phyloP scores from a whole-genome alignment of 1,140 invertebrate species.

The Cecropterus lyciades region DNA sequence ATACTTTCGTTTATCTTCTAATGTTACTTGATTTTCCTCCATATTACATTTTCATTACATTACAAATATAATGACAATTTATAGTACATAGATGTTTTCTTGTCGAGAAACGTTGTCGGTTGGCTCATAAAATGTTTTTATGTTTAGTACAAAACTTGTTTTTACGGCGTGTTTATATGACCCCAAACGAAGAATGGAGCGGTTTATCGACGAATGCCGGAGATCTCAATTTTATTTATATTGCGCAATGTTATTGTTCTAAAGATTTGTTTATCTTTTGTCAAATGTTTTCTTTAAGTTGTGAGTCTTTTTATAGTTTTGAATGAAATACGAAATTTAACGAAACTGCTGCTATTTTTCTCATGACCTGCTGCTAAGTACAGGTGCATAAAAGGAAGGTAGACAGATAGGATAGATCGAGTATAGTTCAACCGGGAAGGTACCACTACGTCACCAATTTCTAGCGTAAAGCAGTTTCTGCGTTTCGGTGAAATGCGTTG shows the following conservation, averaged over 20 bases:
- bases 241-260: constrained; percentile 26
- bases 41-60: no score
- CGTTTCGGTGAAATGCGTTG: no score
- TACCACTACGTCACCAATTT: no score
- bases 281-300: not conserved
- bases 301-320: not conserved
- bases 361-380: no score
- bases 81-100: constrained; percentile 45
- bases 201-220: constrained; percentile 52
- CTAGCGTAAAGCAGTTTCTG: no score
- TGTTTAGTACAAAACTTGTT: constrained; percentile 68
- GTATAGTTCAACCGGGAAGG: no score
- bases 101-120: constrained; percentile 44
- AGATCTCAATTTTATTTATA: constrained; percentile 57
- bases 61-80: constrained; percentile 25
- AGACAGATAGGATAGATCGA: no score
- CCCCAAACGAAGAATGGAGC: constrained; percentile 50
- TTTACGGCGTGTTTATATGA: constrained; percentile 74
- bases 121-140: constrained; percentile 68
- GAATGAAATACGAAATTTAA: no score
- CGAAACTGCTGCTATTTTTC: no score
- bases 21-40: no score
- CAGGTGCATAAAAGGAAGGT: no score
- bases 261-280: constrained; percentile 13
- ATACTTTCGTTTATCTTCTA: no score